Evolutionary conservation across 2,113 vertebrate genomes (phyloP).

Genomic region (Grus americana): DNA sequence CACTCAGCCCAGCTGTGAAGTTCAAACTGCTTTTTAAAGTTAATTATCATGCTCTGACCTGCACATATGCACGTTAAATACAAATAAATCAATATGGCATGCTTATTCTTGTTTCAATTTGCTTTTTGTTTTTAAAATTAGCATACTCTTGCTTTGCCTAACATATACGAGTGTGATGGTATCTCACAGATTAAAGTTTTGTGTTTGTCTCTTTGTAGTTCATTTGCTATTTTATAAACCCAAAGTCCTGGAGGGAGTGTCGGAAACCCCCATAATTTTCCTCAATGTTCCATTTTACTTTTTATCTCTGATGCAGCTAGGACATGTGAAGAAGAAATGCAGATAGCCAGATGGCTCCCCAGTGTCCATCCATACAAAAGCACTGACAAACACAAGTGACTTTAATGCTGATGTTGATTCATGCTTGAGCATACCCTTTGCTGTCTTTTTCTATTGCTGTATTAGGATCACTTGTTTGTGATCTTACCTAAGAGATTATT

Average conservation of each 20-base stretch:
- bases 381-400: background rate
- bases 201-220: conserved; percentile 71
- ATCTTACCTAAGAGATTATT: background rate
- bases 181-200: conserved; percentile 75
- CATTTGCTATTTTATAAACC: conserved; percentile 70
- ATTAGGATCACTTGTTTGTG: background rate
- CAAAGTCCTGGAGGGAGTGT: conserved; percentile 69
- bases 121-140: conserved; percentile 68
- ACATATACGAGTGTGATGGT: conserved; percentile 64
- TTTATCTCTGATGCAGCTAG: conserved; percentile 63
- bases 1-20: conserved; percentile 52
- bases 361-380: background rate
- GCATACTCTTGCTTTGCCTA: conserved; percentile 63
- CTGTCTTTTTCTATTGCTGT: background rate
- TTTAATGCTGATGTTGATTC: background rate
- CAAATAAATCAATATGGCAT: conserved; percentile 59
- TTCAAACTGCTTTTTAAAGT: conserved; percentile 54
- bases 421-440: background rate
- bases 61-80: conserved; percentile 27
- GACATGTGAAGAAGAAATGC: conserved; percentile 54
- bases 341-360: conserved; percentile 25
- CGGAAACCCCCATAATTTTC: conserved; percentile 75
- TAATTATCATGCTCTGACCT: conserved; percentile 49
- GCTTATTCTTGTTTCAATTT: conserved; percentile 54
- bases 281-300: conserved; percentile 60